Percentiles rank a stretch among this genome's conserved stretches.
phyloP scores from a whole-genome alignment of 2,113 vertebrate genomes.

The Colius striatus region DNA sequence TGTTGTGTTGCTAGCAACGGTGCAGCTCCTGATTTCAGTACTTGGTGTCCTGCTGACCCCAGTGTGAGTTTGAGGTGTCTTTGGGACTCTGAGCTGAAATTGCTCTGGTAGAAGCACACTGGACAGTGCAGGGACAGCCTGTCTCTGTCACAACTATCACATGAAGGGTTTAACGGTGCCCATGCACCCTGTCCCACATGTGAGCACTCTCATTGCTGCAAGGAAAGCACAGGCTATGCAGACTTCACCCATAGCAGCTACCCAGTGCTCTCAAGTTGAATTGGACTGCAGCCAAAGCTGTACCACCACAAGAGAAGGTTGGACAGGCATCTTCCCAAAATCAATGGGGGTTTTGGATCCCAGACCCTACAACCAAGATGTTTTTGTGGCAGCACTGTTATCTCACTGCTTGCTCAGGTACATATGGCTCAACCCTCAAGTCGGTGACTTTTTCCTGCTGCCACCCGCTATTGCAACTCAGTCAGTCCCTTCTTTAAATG shows the following conservation, averaged over 20 bases:
- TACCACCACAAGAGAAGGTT: not conserved
- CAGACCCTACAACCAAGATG: fast-evolving
- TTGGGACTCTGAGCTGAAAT: not conserved
- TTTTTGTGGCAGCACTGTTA: not conserved
- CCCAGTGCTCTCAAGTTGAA: not conserved
- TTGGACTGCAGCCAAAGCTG: not conserved
- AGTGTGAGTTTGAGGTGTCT: fast-evolving
- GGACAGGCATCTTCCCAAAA: not conserved
- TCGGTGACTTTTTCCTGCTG: not conserved
- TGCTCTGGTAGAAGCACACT: fast-evolving
- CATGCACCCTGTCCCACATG: fast-evolving
- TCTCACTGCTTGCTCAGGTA: not conserved
- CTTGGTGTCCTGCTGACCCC: not conserved
- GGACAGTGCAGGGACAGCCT: fast-evolving
- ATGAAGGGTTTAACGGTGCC: fast-evolving
- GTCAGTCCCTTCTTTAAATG: conserved; percentile 17
- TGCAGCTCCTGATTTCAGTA: not conserved
- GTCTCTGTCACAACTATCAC: not conserved
- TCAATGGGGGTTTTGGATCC: not conserved
- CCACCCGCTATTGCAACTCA: not conserved
- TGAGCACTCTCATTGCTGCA: fast-evolving
- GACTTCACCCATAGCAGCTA: fast-evolving
- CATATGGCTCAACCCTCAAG: not conserved
- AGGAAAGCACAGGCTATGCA: not conserved
- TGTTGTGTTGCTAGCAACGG: not conserved